These are phyloP conservation scores for Resseliella maxima DNA, from an alignment of 2,888 invertebrate genomes.

Conservation along the genomic window DNA sequence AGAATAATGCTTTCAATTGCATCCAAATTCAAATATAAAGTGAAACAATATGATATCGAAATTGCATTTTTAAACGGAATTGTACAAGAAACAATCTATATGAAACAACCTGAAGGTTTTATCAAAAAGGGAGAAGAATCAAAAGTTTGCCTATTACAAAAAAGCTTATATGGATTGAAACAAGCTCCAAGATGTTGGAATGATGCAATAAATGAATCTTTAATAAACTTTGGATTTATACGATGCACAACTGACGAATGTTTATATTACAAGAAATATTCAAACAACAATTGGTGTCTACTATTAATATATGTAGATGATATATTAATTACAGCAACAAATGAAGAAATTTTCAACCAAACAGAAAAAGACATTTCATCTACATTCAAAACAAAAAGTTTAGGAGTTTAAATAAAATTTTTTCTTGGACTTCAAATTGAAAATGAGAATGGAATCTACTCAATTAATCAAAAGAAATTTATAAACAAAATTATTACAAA, in stretches of 20 bases:
- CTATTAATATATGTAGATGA: constrained; percentile 58
- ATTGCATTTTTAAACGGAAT: constrained; percentile 61
- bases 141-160: constrained; percentile 55
- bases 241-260: constrained; percentile 58
- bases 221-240: constrained; percentile 55
- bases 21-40: not conserved
- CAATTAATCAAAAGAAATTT: constrained; percentile 57
- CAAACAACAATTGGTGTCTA: constrained; percentile 54
- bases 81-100: constrained; percentile 55
- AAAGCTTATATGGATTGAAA: constrained; percentile 60
- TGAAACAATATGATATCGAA: constrained; percentile 59
- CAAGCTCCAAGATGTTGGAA: constrained; percentile 60
- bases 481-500: constrained; percentile 58
- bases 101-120: constrained; percentile 59
- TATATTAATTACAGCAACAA: not conserved
- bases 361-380: not conserved
- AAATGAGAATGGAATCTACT: constrained; percentile 57
- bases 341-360: not conserved
- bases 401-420: not conserved
- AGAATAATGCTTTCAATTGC: not conserved
- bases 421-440: constrained; percentile 20
- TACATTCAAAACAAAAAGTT: not conserved
- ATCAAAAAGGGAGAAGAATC: constrained; percentile 12
- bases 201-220: constrained; percentile 57
- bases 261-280: constrained; percentile 57